Percentiles rank a stretch among this genome's conserved stretches.
phyloP scores from a whole-genome alignment of 2,888 invertebrate species.

The Electrophaes corylata region DNA sequence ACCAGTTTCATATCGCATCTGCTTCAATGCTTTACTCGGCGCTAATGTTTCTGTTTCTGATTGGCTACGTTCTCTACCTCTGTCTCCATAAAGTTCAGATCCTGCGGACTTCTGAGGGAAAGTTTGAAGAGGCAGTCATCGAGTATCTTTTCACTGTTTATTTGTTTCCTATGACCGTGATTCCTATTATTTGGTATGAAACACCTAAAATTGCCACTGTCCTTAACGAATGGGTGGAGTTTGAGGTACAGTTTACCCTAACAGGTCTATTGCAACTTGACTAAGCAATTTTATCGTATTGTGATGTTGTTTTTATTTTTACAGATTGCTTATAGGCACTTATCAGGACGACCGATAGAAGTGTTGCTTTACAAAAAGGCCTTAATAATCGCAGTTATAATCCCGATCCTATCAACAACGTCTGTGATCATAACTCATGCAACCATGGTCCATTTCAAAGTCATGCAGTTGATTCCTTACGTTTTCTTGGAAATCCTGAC shows the following conservation, averaged over 20 bases:
- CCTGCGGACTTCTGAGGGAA: conserved; percentile 85
- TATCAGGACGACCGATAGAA: conserved; percentile 83
- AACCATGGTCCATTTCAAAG: conserved; percentile 88
- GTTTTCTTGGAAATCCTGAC: conserved; percentile 88
- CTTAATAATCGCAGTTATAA: conserved; percentile 80
- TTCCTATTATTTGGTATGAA: conserved; percentile 88
- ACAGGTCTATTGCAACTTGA: not conserved
- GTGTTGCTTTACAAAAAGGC: conserved; percentile 85
- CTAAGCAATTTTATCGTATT: not conserved
- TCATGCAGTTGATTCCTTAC: conserved; percentile 87
- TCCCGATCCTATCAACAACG: conserved; percentile 85
- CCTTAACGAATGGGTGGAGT: conserved; percentile 87
- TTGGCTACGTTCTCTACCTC: conserved; percentile 85
- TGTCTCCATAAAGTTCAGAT: conserved; percentile 86
- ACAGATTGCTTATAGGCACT: conserved; percentile 85
- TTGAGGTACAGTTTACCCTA: conserved; percentile 78
- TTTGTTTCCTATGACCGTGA: conserved; percentile 85
- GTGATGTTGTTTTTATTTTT: conserved; percentile 35
- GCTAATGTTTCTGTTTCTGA: conserved; percentile 73
- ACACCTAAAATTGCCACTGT: conserved; percentile 85
- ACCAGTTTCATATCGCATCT: conserved; percentile 77
- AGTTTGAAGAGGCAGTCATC: conserved; percentile 90
- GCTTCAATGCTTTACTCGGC: conserved; percentile 85
- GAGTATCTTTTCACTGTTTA: conserved; percentile 90
- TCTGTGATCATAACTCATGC: conserved; percentile 88